phyloP scores from a whole-genome alignment of 2,797 vertebrate genomes.

The Acanthiza pusilla region DNA sequence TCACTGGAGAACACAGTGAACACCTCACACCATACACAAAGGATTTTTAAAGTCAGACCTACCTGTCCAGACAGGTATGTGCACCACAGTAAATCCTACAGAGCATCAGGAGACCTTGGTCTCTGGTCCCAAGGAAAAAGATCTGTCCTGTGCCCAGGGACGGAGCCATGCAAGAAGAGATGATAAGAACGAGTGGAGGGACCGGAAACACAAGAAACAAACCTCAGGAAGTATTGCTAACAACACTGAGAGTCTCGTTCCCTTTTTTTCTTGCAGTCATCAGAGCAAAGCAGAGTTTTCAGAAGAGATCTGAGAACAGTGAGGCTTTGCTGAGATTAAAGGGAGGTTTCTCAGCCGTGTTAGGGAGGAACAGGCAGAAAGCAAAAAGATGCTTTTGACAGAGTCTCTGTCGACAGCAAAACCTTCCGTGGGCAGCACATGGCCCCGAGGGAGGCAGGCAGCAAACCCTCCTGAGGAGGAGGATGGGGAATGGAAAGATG shows the following conservation, averaged over 20 bases:
- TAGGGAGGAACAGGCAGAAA: background rate
- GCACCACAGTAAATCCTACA: background rate
- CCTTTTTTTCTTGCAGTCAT: background rate
- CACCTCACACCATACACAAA: rapidly evolving
- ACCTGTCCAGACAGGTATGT: background rate
- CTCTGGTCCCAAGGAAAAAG: background rate
- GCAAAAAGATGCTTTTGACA: background rate
- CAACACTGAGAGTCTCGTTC: rapidly evolving
- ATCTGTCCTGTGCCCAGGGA: background rate
- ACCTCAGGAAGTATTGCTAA: background rate
- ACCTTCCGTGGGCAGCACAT: background rate
- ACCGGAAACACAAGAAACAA: background rate
- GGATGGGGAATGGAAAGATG: background rate
- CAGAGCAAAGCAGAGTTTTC: background rate
- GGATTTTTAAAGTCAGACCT: background rate
- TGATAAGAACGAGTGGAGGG: rapidly evolving
- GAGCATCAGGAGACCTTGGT: background rate
- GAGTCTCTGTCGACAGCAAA: background rate
- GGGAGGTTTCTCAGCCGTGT: background rate
- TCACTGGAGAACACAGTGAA: background rate
- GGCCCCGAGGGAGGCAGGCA: background rate
- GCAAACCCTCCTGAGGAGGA: background rate
- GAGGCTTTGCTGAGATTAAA: background rate
- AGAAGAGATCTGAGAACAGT: background rate
- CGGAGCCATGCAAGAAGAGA: background rate